Evolutionary conservation across 2,797 vertebrate genomes (phyloP).

Genomic region (Alectoris magna): DNA sequence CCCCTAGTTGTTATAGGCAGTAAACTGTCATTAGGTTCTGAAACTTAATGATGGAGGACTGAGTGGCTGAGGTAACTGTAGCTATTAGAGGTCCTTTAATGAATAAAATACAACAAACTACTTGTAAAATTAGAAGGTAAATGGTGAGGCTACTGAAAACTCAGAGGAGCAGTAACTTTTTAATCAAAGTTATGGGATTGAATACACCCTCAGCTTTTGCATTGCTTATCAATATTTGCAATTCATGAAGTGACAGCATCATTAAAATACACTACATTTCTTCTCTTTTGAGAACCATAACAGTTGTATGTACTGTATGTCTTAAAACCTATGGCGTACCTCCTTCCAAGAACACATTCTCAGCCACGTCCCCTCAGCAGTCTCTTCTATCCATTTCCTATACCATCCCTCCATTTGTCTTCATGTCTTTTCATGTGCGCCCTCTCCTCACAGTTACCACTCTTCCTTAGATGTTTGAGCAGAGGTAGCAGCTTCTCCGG

Average conservation of each 20-base stretch:
- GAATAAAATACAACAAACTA: slow-evolving; percentile 10
- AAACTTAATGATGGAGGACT: background rate
- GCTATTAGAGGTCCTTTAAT: background rate
- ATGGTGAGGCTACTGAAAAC: background rate
- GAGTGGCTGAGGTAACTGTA: background rate
- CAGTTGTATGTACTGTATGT: background rate
- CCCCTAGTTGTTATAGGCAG: background rate
- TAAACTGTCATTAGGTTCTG: background rate
- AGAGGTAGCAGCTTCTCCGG: background rate
- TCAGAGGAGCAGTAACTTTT: background rate
- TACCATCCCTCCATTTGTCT: background rate
- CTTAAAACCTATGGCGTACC: background rate
- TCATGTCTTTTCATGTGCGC: too few species aligned
- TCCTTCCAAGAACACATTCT: background rate
- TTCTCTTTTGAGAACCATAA: background rate
- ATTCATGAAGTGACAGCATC: background rate
- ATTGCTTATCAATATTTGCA: background rate
- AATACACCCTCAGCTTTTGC: background rate
- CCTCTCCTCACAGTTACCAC: background rate
- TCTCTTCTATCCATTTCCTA: background rate
- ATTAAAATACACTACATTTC: background rate
- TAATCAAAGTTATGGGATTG: too few species aligned
- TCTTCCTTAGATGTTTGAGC: background rate
- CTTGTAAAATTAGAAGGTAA: background rate
- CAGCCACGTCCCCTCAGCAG: background rate